Base-by-base conservation (phyloP, 2,797 vertebrate genomes). In the Molossus molossus region DNA sequence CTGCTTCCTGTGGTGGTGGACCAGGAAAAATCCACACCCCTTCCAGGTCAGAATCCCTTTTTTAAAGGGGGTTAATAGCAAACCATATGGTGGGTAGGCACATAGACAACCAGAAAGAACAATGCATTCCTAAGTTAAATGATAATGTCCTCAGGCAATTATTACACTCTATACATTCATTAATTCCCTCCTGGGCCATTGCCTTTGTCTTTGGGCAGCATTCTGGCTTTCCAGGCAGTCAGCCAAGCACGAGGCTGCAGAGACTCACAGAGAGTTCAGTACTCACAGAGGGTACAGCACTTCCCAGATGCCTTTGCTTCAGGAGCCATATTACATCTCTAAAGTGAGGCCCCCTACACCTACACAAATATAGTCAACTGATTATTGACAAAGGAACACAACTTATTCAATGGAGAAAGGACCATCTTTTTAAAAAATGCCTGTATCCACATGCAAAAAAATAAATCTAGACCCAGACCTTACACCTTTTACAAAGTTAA, bases 401-500 rank as follows among this genome's bases (percentile, higher is more conserved):
- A 58, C 13, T 72, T 45, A 67, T 57, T 84, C 58, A 25, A 18
- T 25, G 81, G 48, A 83, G 45, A 55, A 60, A 29, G 57, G n/a
- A 73, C 6, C 37, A 6, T 91, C 13, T 75, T 65, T 83, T 55
- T 33, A 53, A 83, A 55, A 75, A 83, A 83, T 40, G 13, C 13
- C 65, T 69, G 65, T 20, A 91, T n/a, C 18, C 48, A 65, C 4
- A 9, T 3, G 0, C 13, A 18, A 57, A 72, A 50, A 53, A 72
- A 62, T n/a, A 9, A 81, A 11, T 53, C 15, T 62, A 62, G 65
- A 45, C 37, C 55, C 10, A 50, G 37, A 62, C 57, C 45, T 82
- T 20, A 90, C 1, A 27, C 23, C 45, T 80, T 87, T 64, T 48
- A 64, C 14, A 93, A 72, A 93, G 72, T 62, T 55, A 81, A 93